Conservation (phyloP, 2,113 vertebrate species). For the Hippolais icterina region DNA sequence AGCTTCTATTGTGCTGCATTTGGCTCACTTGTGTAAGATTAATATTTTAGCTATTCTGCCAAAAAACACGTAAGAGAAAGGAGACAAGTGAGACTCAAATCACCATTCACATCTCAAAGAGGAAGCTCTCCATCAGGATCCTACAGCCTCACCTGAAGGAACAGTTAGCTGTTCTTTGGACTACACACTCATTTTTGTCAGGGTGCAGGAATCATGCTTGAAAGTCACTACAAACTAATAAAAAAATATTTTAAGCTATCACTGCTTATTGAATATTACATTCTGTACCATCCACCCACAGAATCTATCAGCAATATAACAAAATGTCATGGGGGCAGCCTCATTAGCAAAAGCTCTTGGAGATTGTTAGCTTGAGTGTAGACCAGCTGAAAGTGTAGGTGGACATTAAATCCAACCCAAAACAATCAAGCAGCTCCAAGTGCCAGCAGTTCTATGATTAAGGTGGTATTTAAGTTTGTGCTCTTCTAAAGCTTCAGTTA, state of each 20-base stretch:
- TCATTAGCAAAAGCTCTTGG: background rate
- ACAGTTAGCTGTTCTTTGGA: background rate
- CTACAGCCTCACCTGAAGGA: background rate
- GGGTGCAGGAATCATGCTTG: background rate
- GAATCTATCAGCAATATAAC: background rate
- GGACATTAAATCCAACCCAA: background rate
- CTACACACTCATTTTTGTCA: background rate
- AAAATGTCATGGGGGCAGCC: background rate
- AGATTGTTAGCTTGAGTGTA: background rate
- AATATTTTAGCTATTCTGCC: background rate
- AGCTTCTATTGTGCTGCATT: background rate
- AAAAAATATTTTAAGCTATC: background rate
- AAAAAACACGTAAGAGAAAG: background rate
- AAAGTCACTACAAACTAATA: background rate
- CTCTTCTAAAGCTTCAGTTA: background rate
- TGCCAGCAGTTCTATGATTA: background rate
- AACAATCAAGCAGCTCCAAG: background rate
- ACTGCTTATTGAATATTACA: background rate
- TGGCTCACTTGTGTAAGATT: background rate
- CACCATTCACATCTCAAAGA: background rate
- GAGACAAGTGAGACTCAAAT: background rate
- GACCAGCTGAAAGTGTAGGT: background rate
- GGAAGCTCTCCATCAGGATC: background rate
- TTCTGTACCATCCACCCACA: background rate
- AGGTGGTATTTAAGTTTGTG: background rate